Evolutionary conservation across 92 coral and sea anemone species (phyloP), one percentile per base, ranked within the genome.

Genomic region (Epizoanthus illoricatus): DNA sequence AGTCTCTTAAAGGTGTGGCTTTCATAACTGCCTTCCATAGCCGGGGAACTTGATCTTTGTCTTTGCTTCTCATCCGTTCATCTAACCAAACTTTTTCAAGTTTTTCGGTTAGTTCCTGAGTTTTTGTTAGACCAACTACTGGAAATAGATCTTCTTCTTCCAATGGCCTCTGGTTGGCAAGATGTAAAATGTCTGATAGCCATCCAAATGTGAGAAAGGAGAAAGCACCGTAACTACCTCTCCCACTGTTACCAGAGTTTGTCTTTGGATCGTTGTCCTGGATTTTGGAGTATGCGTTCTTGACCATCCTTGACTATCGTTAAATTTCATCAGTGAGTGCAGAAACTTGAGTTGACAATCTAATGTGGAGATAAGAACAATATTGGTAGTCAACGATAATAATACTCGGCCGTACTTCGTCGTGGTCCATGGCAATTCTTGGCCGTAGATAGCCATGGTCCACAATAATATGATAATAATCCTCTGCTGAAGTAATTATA

Each of bases 121-220:
- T 69, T 2, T 28, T 39, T 40, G 4, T 52, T 17, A 69, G 73
- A 52, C 73, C 55, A 17, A 52, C 49, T 36, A 54, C 73, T 12
- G 73, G 20, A 40, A 69, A 69, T 52, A 69, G 41, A 52, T 69
- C 73, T 39, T 69, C 73, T 69, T 36, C 73, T 15, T 69, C 73
- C 54, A 69, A 42, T 16, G 47, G 24, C 41, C 73, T 69, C 41
- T 69, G 49, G 21, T 42, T 69, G n/a, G 73, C 52, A 7, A 69
- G 11, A 13, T 8, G 54, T 11, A 69, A 40, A 5, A 69, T 23
- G n/a, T 69, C 73, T 69, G 73, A 69, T n/a, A 69, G 7, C 73
- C 73, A 69, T 15, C 73, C 52, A 47, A 47, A 69, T 13, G 73
- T 69, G 45, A 69, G 5, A 7, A 36, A 41, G 23, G 19, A 69